Conservation (phyloP, 2,113 vertebrate genomes). For the Pelobates fuscus region DNA sequence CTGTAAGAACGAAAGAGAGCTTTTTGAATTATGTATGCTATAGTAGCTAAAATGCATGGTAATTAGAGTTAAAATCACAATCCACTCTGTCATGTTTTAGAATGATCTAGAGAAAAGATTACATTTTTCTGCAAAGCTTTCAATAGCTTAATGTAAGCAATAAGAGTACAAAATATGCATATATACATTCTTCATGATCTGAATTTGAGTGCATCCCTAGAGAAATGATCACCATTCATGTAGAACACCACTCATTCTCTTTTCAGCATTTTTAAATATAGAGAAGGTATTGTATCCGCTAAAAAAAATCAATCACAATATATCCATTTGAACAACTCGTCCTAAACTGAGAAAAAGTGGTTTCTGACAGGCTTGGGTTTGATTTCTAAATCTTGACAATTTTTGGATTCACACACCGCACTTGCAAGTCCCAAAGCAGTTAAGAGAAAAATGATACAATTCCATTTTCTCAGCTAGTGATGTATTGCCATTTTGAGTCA, state of each 20-base stretch:
- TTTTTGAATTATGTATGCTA: too few relatives aligned
- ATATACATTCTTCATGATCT: background rate
- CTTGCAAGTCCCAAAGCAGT: background rate
- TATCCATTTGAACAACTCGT: background rate
- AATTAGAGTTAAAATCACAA: too few relatives aligned
- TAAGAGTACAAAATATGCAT: background rate
- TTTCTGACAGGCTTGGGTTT: background rate
- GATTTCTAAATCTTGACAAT: background rate
- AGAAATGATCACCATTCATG: background rate
- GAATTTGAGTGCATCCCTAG: background rate
- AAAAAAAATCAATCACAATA: background rate
- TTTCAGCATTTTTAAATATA: background rate
- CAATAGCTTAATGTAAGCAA: background rate
- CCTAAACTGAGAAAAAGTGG: background rate
- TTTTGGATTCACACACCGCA: background rate
- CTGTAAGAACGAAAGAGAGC: too few relatives aligned
- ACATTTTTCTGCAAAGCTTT: background rate
- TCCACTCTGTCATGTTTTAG: background rate
- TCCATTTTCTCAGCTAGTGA: background rate
- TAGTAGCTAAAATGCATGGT: too few relatives aligned
- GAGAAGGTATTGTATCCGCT: background rate
- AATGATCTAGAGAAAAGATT: background rate
- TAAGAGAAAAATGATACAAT: background rate
- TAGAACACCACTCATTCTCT: background rate
- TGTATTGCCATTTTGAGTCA: background rate